Percentiles rank a stretch among this genome's conserved stretches.
phyloP scores from a whole-genome alignment of 2,888 invertebrate species.

The Carcina quercana region DNA sequence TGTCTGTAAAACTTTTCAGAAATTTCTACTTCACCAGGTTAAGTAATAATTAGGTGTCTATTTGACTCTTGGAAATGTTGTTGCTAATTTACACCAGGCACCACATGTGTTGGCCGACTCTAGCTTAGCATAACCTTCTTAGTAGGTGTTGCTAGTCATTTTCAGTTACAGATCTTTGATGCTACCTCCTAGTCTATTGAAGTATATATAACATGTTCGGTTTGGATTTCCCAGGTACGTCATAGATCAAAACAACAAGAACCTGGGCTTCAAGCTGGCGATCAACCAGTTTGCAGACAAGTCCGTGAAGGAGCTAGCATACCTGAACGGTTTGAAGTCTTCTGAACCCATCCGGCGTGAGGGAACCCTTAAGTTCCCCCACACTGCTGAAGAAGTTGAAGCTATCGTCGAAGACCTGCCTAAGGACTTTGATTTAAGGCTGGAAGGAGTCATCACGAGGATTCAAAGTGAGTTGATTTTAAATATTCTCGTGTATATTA shows the following conservation, averaged over 20 bases:
- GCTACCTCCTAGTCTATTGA: too few relatives aligned
- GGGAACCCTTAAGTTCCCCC: constrained; percentile 18
- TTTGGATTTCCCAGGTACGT: constrained; percentile 29
- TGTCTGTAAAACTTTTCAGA: too few relatives aligned
- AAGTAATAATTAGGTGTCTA: too few relatives aligned
- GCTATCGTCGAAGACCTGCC: constrained; percentile 25
- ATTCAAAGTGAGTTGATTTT: constrained; percentile 32
- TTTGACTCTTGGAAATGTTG: too few relatives aligned
- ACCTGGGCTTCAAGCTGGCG: constrained; percentile 28
- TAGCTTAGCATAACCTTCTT: too few relatives aligned
- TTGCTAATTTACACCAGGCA: too few relatives aligned
- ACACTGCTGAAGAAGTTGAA: constrained; percentile 27
- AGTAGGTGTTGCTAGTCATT: too few relatives aligned
- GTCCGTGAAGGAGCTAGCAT: constrained; percentile 24
- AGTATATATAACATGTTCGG: too few relatives aligned
- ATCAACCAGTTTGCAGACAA: constrained; percentile 37
- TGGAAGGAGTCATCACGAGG: constrained; percentile 30
- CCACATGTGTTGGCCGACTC: too few relatives aligned
- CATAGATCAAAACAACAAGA: constrained; percentile 30
- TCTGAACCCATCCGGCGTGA: constrained; percentile 12
- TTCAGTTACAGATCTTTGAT: too few relatives aligned
- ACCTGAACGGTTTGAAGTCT: constrained; percentile 21
- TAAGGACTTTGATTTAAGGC: constrained; percentile 31
- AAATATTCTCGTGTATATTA: too few relatives aligned
- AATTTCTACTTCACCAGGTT: too few relatives aligned